Evolutionary conservation across 2,888 invertebrate genomes (phyloP).

Genomic region (Drosophila kuntzei): DNA sequence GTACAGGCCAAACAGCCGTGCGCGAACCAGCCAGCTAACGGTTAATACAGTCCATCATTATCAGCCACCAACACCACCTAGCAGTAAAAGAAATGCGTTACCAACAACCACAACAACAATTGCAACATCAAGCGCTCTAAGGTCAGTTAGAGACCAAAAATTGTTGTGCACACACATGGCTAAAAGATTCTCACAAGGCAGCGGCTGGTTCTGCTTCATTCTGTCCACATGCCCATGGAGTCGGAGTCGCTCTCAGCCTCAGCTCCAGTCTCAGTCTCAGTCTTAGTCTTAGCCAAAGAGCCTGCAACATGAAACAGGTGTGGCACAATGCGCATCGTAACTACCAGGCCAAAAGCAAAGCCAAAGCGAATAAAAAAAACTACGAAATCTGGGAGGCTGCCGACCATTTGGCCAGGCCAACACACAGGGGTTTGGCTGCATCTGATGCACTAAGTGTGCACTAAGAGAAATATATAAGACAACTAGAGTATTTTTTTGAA

Average conservation of each 20-base stretch:
- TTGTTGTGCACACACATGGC: slow-evolving; percentile 63
- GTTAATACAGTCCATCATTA: slow-evolving; percentile 83
- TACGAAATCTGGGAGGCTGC: slow-evolving; percentile 73
- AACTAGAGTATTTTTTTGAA: neutral
- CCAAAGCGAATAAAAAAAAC: slow-evolving; percentile 22
- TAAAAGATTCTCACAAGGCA: slow-evolving; percentile 76
- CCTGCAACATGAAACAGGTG: slow-evolving; percentile 80
- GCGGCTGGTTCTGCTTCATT: slow-evolving; percentile 53
- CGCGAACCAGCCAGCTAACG: slow-evolving; percentile 64
- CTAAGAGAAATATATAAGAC: slow-evolving; percentile 21
- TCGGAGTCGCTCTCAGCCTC: slow-evolving; percentile 15
- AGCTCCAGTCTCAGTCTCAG: neutral
- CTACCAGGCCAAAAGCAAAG: slow-evolving; percentile 44
- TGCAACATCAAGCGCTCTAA: slow-evolving; percentile 51
- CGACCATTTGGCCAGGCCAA: slow-evolving; percentile 75
- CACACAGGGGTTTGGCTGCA: slow-evolving; percentile 55
- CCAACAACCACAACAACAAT: slow-evolving; percentile 35
- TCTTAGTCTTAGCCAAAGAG: slow-evolving; percentile 43
- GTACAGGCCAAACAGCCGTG: slow-evolving; percentile 46
- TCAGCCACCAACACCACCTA: slow-evolving; percentile 66
- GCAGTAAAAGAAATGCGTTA: slow-evolving; percentile 75
- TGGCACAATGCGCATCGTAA: slow-evolving; percentile 70
- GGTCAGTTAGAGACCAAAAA: slow-evolving; percentile 75
- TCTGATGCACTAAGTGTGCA: slow-evolving; percentile 56
- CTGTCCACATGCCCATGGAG: slow-evolving; percentile 38